Percentiles rank a stretch among this genome's conserved stretches.
phyloP scores from a whole-genome alignment of 2,888 invertebrate species.

The Cosmia trapezina region DNA sequence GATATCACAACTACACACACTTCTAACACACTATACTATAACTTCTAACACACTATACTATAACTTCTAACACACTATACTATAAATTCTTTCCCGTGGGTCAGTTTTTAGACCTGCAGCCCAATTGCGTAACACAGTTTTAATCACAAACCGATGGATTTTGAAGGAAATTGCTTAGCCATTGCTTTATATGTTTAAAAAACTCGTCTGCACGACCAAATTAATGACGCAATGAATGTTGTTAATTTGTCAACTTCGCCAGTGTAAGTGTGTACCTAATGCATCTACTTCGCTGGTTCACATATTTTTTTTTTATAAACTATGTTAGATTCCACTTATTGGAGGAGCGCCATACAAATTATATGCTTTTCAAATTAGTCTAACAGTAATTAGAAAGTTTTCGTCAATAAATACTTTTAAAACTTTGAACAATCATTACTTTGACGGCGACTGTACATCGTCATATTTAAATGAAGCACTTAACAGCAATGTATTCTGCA shows the following conservation, averaged over 20 bases:
- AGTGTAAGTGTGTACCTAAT: too few species aligned
- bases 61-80: too few species aligned
- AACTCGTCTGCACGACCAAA: neutral
- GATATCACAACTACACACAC: too few species aligned
- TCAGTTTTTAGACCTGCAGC: neutral
- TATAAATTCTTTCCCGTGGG: neutral
- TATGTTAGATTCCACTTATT: too few species aligned
- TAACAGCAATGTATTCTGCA: conserved; percentile 20
- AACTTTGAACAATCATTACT: neutral
- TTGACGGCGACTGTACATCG: conserved; percentile 13
- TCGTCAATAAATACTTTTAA: neutral
- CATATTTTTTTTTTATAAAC: too few species aligned
- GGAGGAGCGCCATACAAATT: neutral
- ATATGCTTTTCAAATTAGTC: neutral
- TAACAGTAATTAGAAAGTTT: neutral
- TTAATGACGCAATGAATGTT: neutral
- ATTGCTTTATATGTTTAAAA: neutral
- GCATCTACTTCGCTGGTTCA: too few species aligned
- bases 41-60: too few species aligned
- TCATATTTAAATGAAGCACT: conserved; percentile 54
- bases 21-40: too few species aligned
- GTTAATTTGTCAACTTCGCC: neutral
- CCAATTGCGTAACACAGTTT: neutral
- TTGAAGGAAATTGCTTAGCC: neutral
- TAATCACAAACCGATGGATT: neutral